These are phyloP conservation scores for Semaprochilodus insignis DNA, from an alignment of 2,797 vertebrate species.

Conservation along the genomic window DNA sequence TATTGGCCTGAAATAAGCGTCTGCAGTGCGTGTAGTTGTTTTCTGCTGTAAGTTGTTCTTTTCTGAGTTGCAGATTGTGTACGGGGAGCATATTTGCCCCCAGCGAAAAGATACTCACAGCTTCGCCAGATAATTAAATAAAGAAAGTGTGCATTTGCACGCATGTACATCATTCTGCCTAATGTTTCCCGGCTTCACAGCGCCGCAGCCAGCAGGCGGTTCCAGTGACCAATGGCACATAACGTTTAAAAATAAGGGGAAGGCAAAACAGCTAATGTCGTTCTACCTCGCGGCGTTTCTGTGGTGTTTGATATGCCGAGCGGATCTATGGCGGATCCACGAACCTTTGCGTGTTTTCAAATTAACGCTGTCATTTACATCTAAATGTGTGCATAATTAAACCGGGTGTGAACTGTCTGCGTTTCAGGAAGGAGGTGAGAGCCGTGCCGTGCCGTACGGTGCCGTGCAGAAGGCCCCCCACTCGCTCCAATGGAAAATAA, in stretches of 20 bases:
- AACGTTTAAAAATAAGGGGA: slow-evolving; percentile 27
- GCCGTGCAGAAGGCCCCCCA: neutral
- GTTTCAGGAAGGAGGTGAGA: slow-evolving; percentile 11
- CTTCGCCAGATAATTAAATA: slow-evolving; percentile 25
- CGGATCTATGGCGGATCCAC: neutral
- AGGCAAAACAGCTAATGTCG: slow-evolving; percentile 34
- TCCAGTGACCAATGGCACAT: slow-evolving; percentile 44
- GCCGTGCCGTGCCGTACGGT: neutral
- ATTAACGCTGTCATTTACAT: slow-evolving; percentile 40
- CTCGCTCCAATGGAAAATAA: neutral
- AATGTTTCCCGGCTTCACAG: neutral
- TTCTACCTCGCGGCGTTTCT: slow-evolving; percentile 12
- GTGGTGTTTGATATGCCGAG: slow-evolving; percentile 22
- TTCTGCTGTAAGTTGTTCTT: neutral
- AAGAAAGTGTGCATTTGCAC: slow-evolving; percentile 15
- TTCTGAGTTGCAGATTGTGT: slow-evolving; percentile 8
- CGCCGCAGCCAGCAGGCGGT: slow-evolving; percentile 27
- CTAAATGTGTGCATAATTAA: slow-evolving; percentile 30
- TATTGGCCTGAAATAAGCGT: slow-evolving; percentile 4
- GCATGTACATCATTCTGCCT: slow-evolving; percentile 11
- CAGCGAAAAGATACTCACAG: slow-evolving; percentile 9
- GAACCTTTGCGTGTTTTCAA: slow-evolving; percentile 1
- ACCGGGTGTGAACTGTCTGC: slow-evolving; percentile 9
- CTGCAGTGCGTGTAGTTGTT: neutral
- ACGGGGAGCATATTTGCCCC: slow-evolving; percentile 13